Base-by-base conservation (phyloP, 2,797 vertebrate genomes). In the Xiphorhynchus erythropygius region DNA sequence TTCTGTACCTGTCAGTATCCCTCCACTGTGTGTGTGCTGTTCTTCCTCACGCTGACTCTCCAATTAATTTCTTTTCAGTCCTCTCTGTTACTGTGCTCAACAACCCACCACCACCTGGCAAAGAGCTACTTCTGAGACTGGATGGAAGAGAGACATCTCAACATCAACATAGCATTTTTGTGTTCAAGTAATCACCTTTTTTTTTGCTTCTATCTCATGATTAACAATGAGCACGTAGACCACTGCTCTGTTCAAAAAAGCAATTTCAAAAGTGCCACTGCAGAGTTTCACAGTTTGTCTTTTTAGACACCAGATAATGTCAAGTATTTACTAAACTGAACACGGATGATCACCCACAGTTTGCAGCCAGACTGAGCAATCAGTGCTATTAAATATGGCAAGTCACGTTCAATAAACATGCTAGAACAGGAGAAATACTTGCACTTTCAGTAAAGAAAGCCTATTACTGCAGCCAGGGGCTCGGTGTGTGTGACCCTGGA, bases 341-440 rank as follows among this genome's bases (percentile, higher is more conserved):
- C 32, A 37, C 0, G 0, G 60, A 27, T 41, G 63, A 55, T 27
- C n/a, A 68, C 14, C 49, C 41, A 47, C 39, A 35, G 37, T 28
- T 85, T 62, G 37, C 71, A 77, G 68, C 32, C 52, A 84, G 44
- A 41, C 22, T 35, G 59, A 93, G 53, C 33, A 71, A 47, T 18
- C 50, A 52, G 19, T 50, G 42, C 39, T 70, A 41, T 44, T 69
- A 57, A 90, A 90, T 55, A 64, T 56, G 39, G 46, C 22, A 49
- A 53, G 35, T 71, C 39, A 60, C 27, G 16, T 35, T 83, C 70
- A 83, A 94, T 50, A 62, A 83, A 13, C 10, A 12, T 22, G 8
- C 15, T 53, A 11, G n/a, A 74, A 47, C 5, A 86, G 14, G 52
- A 87, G 9, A 33, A 30, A 57, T 15, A 44, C 9, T 49, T 69